These are phyloP conservation scores for Sitta carolinensis DNA, from an alignment of 2,797 vertebrate species.

Conservation along the genomic window DNA sequence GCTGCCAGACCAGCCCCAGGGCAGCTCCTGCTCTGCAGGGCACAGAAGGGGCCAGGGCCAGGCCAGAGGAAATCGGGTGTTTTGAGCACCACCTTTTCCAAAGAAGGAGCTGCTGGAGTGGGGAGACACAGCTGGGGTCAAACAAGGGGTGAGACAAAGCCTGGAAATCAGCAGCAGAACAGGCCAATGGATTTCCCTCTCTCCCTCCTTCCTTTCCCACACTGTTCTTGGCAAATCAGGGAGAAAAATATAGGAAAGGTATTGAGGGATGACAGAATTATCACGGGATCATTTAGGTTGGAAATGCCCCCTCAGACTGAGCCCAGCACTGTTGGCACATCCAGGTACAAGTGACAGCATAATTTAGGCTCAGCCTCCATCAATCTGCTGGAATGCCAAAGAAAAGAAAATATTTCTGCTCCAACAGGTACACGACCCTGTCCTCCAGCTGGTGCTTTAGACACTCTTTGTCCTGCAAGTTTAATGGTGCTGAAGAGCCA, in stretches of 20 bases:
- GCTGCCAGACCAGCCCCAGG: neutral
- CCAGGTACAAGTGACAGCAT: neutral
- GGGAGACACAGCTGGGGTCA: neutral
- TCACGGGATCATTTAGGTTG: neutral
- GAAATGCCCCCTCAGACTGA: neutral
- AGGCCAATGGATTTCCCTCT: neutral
- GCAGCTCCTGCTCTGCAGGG: neutral
- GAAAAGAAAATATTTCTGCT: neutral
- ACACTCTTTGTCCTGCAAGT: neutral
- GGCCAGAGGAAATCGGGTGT: neutral
- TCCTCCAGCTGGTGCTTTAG: neutral
- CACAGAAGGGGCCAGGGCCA: neutral
- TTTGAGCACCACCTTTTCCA: neutral
- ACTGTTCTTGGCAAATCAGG: rapidly evolving
- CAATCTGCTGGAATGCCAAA: neutral
- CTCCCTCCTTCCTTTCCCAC: neutral
- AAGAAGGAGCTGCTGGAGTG: neutral
- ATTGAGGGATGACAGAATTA: neutral
- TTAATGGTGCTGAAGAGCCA: neutral
- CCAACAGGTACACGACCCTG: neutral
- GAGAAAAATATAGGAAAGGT: rapidly evolving
- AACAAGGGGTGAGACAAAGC: neutral
- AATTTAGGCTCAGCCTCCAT: neutral
- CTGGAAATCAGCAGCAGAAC: neutral
- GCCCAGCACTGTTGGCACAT: rapidly evolving